Evolutionary conservation across 2,113 vertebrate genomes (phyloP).

Genomic region (Cacatua alba): DNA sequence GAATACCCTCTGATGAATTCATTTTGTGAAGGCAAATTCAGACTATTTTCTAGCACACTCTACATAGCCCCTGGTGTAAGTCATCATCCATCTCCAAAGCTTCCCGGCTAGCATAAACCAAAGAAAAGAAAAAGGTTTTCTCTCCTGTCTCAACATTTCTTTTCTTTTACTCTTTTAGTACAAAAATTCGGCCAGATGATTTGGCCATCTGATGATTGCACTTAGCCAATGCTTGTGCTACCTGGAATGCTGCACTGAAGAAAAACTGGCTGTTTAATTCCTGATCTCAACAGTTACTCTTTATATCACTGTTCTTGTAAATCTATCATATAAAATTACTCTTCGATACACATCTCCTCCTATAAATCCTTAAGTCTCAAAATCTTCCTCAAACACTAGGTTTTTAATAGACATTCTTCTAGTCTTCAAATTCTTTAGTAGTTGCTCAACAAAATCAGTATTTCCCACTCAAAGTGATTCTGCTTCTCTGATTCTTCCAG

Average conservation of each 20-base stretch:
- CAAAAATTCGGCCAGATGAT: neutral
- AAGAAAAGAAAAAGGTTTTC: neutral
- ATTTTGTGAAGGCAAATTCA: neutral
- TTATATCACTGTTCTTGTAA: neutral
- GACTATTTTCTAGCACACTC: constrained; percentile 14
- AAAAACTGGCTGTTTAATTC: neutral
- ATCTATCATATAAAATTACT: neutral
- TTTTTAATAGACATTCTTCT: neutral
- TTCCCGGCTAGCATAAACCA: neutral
- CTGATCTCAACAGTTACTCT: neutral
- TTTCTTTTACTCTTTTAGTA: neutral
- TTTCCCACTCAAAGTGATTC: neutral
- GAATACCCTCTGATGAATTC: neutral
- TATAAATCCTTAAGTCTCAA: neutral
- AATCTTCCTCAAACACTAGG: neutral
- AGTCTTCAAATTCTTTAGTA: neutral
- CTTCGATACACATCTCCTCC: neutral
- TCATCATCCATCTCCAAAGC: neutral
- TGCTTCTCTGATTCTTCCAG: neutral
- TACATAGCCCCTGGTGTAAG: neutral
- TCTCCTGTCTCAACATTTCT: neutral
- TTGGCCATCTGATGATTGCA: neutral
- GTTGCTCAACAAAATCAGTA: neutral
- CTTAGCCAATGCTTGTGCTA: neutral
- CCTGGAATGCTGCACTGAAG: neutral